Conservation (phyloP, 1,140 invertebrate species). For the Brachionus angularis region DNA sequence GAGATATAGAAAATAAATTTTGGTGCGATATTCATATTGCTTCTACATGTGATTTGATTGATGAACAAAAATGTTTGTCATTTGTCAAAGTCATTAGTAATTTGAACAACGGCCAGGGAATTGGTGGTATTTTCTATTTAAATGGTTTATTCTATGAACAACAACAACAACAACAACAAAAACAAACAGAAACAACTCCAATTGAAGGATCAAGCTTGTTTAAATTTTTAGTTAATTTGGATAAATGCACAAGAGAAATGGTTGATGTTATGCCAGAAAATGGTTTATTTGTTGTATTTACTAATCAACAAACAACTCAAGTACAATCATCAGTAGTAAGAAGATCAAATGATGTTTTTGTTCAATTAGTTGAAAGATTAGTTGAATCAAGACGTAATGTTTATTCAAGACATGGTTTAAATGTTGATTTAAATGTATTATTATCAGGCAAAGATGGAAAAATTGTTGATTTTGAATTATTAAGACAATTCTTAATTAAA, state of each 20-base stretch:
- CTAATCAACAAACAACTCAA: too few species aligned
- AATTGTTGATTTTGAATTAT: too few species aligned
- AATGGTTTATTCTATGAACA: constrained; percentile 58
- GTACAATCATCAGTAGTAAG: constrained; percentile 90
- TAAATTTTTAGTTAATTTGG: constrained; percentile 35
- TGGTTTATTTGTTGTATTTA: constrained; percentile 20
- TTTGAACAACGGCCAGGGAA: not conserved
- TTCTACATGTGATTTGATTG: not conserved
- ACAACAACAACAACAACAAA: constrained; percentile 76
- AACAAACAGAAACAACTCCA: constrained; percentile 58
- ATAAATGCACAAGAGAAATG: constrained; percentile 45
- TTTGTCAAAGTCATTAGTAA: not conserved
- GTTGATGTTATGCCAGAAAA: constrained; percentile 28
- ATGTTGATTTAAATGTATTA: constrained; percentile 21
- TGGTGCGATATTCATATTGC: not conserved
- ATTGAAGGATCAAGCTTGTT: too few species aligned
- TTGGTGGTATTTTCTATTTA: constrained; percentile 16
- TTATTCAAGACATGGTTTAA: not conserved
- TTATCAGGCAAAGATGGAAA: too few species aligned
- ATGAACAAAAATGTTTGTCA: not conserved
- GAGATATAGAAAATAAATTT: constrained; percentile 22
- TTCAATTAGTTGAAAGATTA: not conserved
- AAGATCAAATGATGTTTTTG: constrained; percentile 74
- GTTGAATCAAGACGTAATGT: not conserved
- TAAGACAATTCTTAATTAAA: too few species aligned